A percentile compares a stretch with the other conserved stretches of the same genome.
These are phyloP conservation scores for Boleophthalmus pectinirostris DNA, from an alignment of 2,113 vertebrate species.

Conservation along the genomic window DNA sequence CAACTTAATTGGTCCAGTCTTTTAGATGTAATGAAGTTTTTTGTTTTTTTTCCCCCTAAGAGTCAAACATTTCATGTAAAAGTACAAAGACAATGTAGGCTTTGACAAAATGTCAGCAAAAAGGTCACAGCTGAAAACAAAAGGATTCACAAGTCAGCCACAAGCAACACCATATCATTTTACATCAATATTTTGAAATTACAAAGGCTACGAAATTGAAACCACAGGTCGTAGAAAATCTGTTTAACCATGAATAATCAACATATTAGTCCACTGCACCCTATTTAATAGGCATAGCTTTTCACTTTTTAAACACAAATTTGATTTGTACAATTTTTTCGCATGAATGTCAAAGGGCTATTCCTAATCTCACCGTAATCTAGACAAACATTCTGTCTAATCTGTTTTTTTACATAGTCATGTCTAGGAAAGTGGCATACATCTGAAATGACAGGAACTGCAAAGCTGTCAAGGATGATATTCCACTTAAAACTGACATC, in stretches of 20 bases:
- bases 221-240: not conserved
- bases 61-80: slow-evolving; percentile 1
- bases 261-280: not conserved
- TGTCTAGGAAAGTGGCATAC: too few species aligned
- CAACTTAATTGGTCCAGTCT: not conserved
- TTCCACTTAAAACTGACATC: too few species aligned
- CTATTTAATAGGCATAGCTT: not conserved
- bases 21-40: not conserved
- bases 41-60: too few species aligned
- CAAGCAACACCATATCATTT: not conserved
- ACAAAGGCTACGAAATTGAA: not conserved
- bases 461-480: too few species aligned
- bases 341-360: not conserved
- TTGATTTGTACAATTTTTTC: not conserved
- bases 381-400: not conserved
- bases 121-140: not conserved
- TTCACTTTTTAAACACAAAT: not conserved
- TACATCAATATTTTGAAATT: not conserved
- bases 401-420: too few species aligned
- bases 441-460: too few species aligned
- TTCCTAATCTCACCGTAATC: not conserved
- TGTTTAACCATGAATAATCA: not conserved
- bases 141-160: not conserved
- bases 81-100: not conserved
- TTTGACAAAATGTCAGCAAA: not conserved